These are phyloP conservation scores for Noctua janthina DNA, from an alignment of 2,888 invertebrate genomes.

Conservation along the genomic window DNA sequence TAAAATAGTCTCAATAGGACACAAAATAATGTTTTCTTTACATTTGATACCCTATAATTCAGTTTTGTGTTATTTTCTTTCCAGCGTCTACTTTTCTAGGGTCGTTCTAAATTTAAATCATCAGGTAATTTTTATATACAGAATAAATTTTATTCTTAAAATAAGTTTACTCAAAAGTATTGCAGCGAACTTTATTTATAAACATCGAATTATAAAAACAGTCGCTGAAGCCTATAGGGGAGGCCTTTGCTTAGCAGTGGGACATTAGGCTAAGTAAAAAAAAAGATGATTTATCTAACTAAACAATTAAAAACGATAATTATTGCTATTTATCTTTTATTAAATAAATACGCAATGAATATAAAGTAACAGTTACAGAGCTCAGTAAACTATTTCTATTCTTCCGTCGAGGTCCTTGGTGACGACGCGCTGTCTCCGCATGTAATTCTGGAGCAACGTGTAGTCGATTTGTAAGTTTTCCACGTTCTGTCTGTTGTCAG, in stretches of 20 bases:
- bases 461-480: constrained; percentile 88
- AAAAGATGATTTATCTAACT: neutral
- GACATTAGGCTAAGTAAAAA: too few species aligned
- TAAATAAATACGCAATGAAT: neutral
- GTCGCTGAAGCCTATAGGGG: too few species aligned
- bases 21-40: constrained; percentile 13
- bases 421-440: constrained; percentile 87
- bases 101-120: neutral
- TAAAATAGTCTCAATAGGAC: constrained; percentile 52
- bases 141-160: too few species aligned
- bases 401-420: constrained; percentile 90
- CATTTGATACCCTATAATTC: neutral
- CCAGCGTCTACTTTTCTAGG: neutral
- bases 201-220: too few species aligned
- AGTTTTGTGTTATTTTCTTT: neutral
- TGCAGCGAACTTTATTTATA: too few species aligned
- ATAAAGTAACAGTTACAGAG: too few species aligned
- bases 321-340: constrained; percentile 8
- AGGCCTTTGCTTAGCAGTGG: too few species aligned
- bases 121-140: neutral
- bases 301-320: neutral
- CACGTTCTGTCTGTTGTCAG: constrained; percentile 87
- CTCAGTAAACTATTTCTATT: constrained; percentile 84
- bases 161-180: too few species aligned
- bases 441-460: constrained; percentile 88